phyloP scores from a whole-genome alignment of 2,797 vertebrate species.

The Tenualosa ilisha region DNA sequence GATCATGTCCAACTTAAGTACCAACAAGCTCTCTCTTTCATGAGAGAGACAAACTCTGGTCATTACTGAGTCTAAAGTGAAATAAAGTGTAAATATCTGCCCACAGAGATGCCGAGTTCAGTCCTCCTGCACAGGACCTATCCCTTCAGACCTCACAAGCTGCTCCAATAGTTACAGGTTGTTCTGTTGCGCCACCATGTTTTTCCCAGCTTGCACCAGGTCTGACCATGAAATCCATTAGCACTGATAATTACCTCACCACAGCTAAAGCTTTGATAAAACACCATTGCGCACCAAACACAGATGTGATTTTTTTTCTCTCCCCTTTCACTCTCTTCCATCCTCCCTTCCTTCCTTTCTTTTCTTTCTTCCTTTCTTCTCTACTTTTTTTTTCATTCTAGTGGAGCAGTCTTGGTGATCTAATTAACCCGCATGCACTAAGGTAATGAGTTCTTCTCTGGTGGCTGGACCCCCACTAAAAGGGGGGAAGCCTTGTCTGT shows the following conservation, averaged over 20 bases:
- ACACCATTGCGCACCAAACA: conserved; percentile 40
- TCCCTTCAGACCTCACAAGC: not conserved
- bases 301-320: conserved; percentile 44
- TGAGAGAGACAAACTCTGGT: no score
- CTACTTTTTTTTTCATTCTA: conserved; percentile 36
- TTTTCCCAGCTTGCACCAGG: not conserved
- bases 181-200: not conserved
- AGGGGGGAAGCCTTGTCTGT: conserved; percentile 65
- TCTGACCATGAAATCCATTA: conserved; percentile 40
- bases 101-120: not conserved
- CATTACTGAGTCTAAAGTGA: no score
- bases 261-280: conserved; percentile 30
- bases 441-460: conserved; percentile 75
- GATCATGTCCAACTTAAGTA: not conserved
- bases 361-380: conserved; percentile 29
- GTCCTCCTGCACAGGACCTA: not conserved
- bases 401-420: conserved; percentile 56
- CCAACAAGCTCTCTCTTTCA: not conserved
- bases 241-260: conserved; percentile 37
- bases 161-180: not conserved
- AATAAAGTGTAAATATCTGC: not conserved
- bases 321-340: conserved; percentile 37
- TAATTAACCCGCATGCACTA: conserved; percentile 76
- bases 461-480: conserved; percentile 71
- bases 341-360: conserved; percentile 9